Conservation (phyloP, 1,140 invertebrate species). For the Panagrolaimus sp. region DNA sequence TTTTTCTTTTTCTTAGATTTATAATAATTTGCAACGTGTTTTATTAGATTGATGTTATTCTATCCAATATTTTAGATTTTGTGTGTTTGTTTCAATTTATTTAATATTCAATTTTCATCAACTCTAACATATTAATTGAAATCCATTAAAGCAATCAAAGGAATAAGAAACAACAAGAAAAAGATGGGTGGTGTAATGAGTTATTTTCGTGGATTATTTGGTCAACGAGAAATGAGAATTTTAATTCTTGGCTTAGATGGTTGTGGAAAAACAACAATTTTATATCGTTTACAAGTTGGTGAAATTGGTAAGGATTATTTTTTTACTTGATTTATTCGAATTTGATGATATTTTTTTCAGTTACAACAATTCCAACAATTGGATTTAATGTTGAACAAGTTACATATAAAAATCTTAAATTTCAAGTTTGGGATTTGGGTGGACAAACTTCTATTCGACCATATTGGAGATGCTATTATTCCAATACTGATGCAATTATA, state of each 20-base stretch:
- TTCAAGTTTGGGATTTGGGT: constrained; percentile 94
- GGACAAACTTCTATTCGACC: constrained; percentile 95
- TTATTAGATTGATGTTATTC: neutral
- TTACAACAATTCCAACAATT: constrained; percentile 95
- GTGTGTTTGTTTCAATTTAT: neutral
- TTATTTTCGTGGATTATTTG: constrained; percentile 56
- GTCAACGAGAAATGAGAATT: constrained; percentile 88
- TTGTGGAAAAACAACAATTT: constrained; percentile 95
- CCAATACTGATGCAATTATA: constrained; percentile 98
- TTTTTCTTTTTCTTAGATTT: too few species aligned
- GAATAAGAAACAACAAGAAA: too few species aligned
- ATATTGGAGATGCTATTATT: constrained; percentile 99
- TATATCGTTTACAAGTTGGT: constrained; percentile 95
- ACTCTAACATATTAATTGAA: neutral
- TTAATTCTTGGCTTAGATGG: constrained; percentile 94
- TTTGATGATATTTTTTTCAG: constrained; percentile 58
- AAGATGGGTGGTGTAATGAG: constrained; percentile 56
- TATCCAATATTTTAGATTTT: neutral
- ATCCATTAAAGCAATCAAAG: neutral
- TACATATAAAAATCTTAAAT: constrained; percentile 79
- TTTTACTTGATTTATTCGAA: too few species aligned
- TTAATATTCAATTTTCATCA: neutral
- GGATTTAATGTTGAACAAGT: constrained; percentile 97
- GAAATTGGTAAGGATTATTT: constrained; percentile 68
- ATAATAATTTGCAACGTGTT: too few species aligned